These are phyloP conservation scores for Avahi laniger DNA, from an alignment of 2,797 vertebrate species.

Conservation along the genomic window DNA sequence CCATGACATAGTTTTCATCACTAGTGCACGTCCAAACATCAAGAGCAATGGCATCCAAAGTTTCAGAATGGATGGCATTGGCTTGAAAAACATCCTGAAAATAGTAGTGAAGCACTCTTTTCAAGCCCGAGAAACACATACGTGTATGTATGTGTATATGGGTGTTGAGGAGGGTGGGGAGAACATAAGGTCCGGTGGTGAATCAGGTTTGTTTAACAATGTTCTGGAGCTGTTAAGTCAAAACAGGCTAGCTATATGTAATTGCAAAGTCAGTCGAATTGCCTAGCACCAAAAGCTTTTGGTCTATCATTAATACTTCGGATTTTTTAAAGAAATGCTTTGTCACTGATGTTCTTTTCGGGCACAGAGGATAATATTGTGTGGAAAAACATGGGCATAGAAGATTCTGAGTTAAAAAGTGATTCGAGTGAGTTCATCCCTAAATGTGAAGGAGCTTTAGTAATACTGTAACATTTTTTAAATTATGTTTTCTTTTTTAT, in stretches of 20 bases:
- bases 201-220: background rate
- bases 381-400: background rate
- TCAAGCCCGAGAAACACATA: background rate
- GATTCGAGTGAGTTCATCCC: background rate
- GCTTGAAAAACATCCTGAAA: background rate
- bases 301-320: background rate
- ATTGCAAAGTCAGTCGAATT: background rate
- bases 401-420: background rate
- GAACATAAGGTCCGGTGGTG: background rate
- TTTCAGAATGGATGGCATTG: background rate
- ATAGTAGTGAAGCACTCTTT: background rate
- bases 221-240: background rate
- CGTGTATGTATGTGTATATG: accelerated
- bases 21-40: background rate
- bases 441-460: background rate
- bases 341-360: background rate
- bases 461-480: background rate
- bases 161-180: too few relatives aligned
- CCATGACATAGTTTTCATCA: background rate
- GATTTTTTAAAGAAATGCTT: slow-evolving; percentile 7
- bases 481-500: background rate
- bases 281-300: background rate
- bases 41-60: background rate
- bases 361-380: background rate
- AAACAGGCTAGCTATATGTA: background rate